Evolutionary conservation across 2,113 vertebrate genomes (phyloP), one percentile per base, ranked within the genome.

Genomic region (Malurus elegans): DNA sequence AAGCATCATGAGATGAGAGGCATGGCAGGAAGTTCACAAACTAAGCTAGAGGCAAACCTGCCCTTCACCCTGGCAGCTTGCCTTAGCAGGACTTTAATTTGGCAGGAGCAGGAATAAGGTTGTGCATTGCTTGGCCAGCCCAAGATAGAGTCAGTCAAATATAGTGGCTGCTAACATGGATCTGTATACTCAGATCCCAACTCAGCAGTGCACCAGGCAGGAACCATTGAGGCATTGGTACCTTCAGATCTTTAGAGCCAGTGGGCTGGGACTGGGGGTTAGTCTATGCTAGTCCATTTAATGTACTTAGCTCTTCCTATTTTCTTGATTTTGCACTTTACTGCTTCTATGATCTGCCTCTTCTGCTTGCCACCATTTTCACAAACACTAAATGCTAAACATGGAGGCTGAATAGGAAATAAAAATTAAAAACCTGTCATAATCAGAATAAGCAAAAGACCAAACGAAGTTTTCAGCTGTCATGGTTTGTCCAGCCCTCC

Each of bases 181-280:
- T 28, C 48, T 74, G 48, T 21, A 6, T 11, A 14, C 18, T 62
- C 25, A 3, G n/a, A n/a, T 48, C 31, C 36, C 36, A 26, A 3
- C 62, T 64, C 32, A 47, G 80, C 69, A 89, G 57, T 18, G 18
- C 1, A 0, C 21, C 19, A 29, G 58, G 36, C 44, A 73, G 56
- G 54, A 83, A 42, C 25, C 34, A n/a, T 14, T 0, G 0, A 58
- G 21, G 15, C 53, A 17, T 1, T 15, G 54, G 25, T 4, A 45
- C 58, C 32, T 79, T 66, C 54, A 51, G 38, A 42, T 51, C 56
- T 70, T 42, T 18, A 45, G 42, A 86, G n/a, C 13, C 4, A 3
- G n/a, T 2, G 0, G 51, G 38, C 53, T 71, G 20, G 34, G 21
- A 9, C 3, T 0, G 4, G 21, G 4, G 3, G 2, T 26, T 45